A percentile compares a stretch with the other conserved stretches of the same genome.
phyloP scores from a whole-genome alignment of 1,140 invertebrate genomes.

The Gonioctena quinquepunctata region DNA sequence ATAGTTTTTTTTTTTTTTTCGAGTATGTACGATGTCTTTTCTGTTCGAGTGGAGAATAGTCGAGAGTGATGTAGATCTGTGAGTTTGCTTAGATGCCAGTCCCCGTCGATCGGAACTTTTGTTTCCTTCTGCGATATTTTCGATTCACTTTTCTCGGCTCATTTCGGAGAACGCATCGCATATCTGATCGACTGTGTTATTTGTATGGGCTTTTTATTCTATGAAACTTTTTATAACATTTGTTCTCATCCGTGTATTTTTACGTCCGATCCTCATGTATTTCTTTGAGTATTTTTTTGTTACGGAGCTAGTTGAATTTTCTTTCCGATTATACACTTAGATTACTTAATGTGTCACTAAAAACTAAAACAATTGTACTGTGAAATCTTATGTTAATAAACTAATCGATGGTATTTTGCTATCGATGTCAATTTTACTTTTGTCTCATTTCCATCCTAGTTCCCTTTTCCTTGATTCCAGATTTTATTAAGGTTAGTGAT shows the following conservation, averaged over 20 bases:
- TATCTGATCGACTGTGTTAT: conserved; percentile 16
- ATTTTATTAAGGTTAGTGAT: too few species aligned
- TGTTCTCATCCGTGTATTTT: conserved; percentile 19
- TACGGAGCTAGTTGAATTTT: conserved; percentile 24
- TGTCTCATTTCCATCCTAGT: conserved; percentile 5
- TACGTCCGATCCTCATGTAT: conserved; percentile 14
- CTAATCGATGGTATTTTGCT: conserved; percentile 45
- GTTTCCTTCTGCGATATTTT: background rate
- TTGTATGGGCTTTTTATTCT: conserved; percentile 19
- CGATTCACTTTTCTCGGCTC: background rate
- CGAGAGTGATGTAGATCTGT: conserved; percentile 30
- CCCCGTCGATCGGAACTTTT: background rate
- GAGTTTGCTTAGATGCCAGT: conserved; percentile 3
- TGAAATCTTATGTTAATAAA: conserved; percentile 44
- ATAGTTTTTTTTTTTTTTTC: conserved; percentile 12
- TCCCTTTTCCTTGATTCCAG: too few species aligned
- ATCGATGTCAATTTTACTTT: conserved; percentile 37
- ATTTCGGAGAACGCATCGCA: background rate
- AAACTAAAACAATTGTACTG: conserved; percentile 40
- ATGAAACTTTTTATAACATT: conserved; percentile 22
- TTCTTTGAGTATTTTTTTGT: conserved; percentile 27
- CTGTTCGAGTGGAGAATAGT: conserved; percentile 18
- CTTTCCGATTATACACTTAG: conserved; percentile 33
- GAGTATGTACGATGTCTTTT: conserved; percentile 18
- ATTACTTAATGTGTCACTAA: conserved; percentile 38